Evolutionary conservation across 2,888 invertebrate species (phyloP).

Genomic region (Artemia sinica): DNA sequence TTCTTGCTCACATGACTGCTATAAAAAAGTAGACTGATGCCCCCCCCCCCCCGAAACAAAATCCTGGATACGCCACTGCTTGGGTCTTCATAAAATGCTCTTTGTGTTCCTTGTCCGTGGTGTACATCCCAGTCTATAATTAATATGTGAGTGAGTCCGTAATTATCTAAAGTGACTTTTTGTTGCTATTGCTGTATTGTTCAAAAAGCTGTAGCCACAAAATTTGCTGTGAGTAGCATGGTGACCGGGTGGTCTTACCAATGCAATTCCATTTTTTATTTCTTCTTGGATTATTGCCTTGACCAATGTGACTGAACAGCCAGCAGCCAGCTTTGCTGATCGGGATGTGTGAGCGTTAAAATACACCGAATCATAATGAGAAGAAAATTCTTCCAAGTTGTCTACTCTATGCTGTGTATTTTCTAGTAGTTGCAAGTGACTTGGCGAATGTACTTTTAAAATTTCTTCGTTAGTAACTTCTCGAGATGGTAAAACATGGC

Average conservation of each 20-base stretch:
- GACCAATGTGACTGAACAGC: slow-evolving; percentile 18
- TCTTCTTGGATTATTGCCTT: slow-evolving; percentile 18
- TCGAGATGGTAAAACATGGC: slow-evolving; percentile 28
- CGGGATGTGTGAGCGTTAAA: slow-evolving; percentile 17
- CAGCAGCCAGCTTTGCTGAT: slow-evolving; percentile 17
- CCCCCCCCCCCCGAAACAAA: too few species aligned
- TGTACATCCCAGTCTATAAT: slow-evolving; percentile 39
- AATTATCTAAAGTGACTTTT: slow-evolving; percentile 29
- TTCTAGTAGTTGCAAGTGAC: slow-evolving; percentile 24
- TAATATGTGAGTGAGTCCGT: slow-evolving; percentile 31
- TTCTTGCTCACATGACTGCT: too few species aligned
- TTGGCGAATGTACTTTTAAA: slow-evolving; percentile 43
- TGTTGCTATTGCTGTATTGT: slow-evolving; percentile 39
- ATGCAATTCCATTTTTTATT: slow-evolving; percentile 28
- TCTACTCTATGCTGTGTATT: not conserved
- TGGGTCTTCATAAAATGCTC: slow-evolving; percentile 29
- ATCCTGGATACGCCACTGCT: too few species aligned
- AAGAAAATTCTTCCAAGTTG: not conserved
- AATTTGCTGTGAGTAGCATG: slow-evolving; percentile 35
- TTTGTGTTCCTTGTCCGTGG: slow-evolving; percentile 36
- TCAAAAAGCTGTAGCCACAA: slow-evolving; percentile 41
- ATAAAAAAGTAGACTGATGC: too few species aligned
- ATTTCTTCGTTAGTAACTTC: slow-evolving; percentile 44
- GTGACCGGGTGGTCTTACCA: slow-evolving; percentile 36
- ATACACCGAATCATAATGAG: slow-evolving; percentile 20